Base-by-base conservation (phyloP, 2,113 vertebrate genomes). In the Prionailurus viverrinus region DNA sequence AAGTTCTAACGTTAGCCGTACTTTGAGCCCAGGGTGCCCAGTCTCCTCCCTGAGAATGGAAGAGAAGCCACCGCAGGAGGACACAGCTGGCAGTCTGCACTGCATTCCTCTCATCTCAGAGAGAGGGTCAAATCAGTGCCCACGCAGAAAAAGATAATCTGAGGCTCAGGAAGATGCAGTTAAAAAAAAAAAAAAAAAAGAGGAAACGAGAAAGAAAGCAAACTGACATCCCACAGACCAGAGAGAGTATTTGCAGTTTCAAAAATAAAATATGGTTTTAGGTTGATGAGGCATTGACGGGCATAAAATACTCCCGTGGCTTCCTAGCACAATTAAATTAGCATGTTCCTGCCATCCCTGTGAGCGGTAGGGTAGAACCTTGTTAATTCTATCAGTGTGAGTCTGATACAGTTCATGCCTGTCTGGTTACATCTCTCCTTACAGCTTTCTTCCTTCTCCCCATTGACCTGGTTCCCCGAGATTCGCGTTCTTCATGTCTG, bases 181-280 rank as follows among this genome's bases (percentile, higher is more conserved):
- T 41, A 18, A 25, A 27, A 21, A 19, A 66, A 66, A 53, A 25
- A 15, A 25, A n/a, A n/a, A 53, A 15, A 39, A 81, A 23, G 2
- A 33, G 16, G 4, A 23, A 14, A 83, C 41, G 36, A 71, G 36
- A 27, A 63, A 73, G 18, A 4, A 58, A 61, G n/a, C 48, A 84
- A 96, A 45, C 41, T 36, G 53, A 61, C 61, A 69, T 76, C 31
- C 55, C 88, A 48, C 39, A 88, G 66, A 92, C 48, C 33, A 84
- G 68, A 66, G 85, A 89, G 41, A 5, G 15, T 51, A 63, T 61
- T 66, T 78, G 29, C 33, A 36, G 36, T 80, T 71, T 95, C 85
- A 87, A 68, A 95, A 92, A 51, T 73, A 78, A 96, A 87, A 33
- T 73, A 3, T 2, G 13, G 16, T 51, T 86, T 41, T 82, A 15